Conservation (phyloP, 2,797 vertebrate species). For the Hephaestus fuliginosus region DNA sequence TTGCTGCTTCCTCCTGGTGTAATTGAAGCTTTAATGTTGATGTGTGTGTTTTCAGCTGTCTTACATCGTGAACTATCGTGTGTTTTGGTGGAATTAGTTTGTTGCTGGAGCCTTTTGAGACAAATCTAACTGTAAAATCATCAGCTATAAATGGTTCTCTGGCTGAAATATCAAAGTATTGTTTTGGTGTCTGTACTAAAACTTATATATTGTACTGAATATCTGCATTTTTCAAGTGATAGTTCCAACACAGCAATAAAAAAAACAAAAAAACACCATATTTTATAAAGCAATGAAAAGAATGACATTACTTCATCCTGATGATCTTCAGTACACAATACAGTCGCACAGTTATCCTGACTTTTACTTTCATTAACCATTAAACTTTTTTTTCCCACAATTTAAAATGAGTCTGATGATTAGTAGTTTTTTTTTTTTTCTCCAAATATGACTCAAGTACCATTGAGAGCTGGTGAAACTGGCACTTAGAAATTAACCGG, state of each 20-base stretch:
- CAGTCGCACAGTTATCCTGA: background rate
- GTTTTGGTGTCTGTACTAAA: too few species aligned
- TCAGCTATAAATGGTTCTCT: too few species aligned
- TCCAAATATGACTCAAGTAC: conserved; percentile 30
- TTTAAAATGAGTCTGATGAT: conserved; percentile 13
- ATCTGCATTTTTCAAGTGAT: background rate
- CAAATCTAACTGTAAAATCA: background rate
- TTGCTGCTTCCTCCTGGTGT: too few species aligned
- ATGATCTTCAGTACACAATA: background rate
- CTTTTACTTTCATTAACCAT: background rate
- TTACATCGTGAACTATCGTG: background rate
- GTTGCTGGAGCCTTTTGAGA: too few species aligned
- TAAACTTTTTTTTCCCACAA: background rate
- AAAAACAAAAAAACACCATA: background rate
- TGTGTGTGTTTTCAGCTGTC: background rate
- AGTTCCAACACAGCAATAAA: background rate
- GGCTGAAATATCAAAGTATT: too few species aligned
- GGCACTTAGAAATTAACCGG: conserved; percentile 45
- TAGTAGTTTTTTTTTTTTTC: background rate
- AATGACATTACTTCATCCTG: background rate
- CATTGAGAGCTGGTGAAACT: conserved; percentile 33
- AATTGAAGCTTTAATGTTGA: too few species aligned
- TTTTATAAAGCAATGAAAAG: background rate
- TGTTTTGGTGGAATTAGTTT: background rate
- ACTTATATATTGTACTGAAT: too few species aligned